Evolutionary conservation across 2,113 vertebrate species (phyloP).

Genomic region (Serilophus lunatus): DNA sequence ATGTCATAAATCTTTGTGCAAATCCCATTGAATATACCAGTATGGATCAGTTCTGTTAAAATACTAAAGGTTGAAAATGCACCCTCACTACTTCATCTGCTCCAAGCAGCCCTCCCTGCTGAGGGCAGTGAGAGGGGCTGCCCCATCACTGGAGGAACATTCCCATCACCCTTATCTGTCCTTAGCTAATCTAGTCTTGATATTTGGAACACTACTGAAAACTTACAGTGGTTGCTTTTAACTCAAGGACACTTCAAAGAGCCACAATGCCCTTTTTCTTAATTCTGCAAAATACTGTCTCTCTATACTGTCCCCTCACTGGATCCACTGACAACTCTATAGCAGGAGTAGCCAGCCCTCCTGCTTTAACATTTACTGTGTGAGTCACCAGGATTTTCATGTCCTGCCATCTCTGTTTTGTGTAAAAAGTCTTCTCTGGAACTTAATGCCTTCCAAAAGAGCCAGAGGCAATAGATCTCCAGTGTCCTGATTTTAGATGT

Average conservation of each 20-base stretch:
- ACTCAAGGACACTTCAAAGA: neutral
- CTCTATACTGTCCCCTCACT: neutral
- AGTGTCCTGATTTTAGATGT: neutral
- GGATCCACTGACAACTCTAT: neutral
- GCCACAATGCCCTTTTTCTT: neutral
- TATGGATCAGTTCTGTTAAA: neutral
- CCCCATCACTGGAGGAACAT: neutral
- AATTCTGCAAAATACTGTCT: neutral
- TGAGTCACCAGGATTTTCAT: neutral
- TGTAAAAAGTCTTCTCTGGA: neutral
- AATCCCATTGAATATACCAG: neutral
- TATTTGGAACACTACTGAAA: neutral
- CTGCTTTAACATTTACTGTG: neutral
- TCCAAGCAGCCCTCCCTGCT: neutral
- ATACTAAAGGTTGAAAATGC: neutral
- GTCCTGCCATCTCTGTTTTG: neutral
- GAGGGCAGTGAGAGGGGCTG: neutral
- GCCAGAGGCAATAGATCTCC: neutral
- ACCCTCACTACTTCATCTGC: neutral
- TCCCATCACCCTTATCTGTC: neutral
- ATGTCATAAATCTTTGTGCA: neutral
- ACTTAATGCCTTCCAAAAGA: neutral
- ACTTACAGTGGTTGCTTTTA: neutral
- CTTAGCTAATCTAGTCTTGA: neutral
- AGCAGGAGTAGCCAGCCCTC: neutral